These are phyloP conservation scores for Amblyraja radiata DNA, from an alignment of 2,797 vertebrate genomes.

Conservation along the genomic window DNA sequence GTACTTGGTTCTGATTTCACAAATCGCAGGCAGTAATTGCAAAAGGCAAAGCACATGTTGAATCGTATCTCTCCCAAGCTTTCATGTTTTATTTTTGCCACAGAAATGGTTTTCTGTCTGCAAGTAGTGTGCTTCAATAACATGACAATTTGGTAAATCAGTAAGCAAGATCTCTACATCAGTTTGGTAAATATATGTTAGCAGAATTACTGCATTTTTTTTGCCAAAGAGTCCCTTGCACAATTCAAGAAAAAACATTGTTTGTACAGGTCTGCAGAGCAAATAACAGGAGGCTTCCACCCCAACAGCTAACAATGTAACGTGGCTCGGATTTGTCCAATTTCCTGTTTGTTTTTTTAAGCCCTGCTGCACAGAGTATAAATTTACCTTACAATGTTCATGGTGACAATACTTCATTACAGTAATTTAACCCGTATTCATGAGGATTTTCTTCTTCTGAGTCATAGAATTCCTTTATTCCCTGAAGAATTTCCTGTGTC, in stretches of 20 bases:
- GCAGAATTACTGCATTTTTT: not conserved
- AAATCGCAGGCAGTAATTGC: not conserved
- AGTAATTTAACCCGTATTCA: slow-evolving; percentile 61
- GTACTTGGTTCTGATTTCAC: slow-evolving; percentile 11
- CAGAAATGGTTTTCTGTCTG: not conserved
- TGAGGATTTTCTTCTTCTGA: slow-evolving; percentile 69
- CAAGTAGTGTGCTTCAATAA: not conserved
- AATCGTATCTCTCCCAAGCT: not conserved
- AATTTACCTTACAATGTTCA: slow-evolving; percentile 55
- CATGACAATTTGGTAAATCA: not conserved
- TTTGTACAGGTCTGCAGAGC: not conserved
- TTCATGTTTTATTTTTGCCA: not conserved
- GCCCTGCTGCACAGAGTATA: slow-evolving; percentile 50
- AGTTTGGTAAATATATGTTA: not conserved
- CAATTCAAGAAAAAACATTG: not conserved
- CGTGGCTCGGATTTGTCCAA: slow-evolving; percentile 54
- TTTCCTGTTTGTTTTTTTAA: slow-evolving; percentile 66
- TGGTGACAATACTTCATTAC: slow-evolving; percentile 60
- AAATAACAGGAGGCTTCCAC: slow-evolving; percentile 49
- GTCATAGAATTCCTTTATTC: slow-evolving; percentile 73
- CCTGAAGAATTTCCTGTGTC: slow-evolving; percentile 63
- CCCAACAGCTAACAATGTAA: slow-evolving; percentile 47
- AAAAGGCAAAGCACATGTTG: not conserved
- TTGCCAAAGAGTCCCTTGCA: not conserved
- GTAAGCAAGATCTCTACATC: not conserved